Base-by-base conservation (phyloP, 2,113 vertebrate genomes). In the Rhea americana region DNA sequence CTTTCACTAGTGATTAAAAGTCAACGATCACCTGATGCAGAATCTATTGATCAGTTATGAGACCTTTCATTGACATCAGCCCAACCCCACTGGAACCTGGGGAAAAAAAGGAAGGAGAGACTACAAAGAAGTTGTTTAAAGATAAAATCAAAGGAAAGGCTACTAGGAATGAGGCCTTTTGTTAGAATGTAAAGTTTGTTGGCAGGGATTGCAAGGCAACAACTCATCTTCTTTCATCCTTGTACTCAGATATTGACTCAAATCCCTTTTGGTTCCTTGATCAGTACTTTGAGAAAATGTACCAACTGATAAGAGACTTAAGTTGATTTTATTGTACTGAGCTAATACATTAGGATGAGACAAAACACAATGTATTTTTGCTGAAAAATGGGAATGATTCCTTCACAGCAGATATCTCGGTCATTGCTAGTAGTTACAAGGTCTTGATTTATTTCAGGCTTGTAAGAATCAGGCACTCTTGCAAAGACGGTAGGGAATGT, bases 381-480 rank as follows among this genome's bases (percentile, higher is more conserved):
- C 50, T 93, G 90, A 90, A 94, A 90, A 70, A 61, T 53, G 61
- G 28, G 53, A 83, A 83, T 17, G 17, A 81, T 78, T 63, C 24
- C 32, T 81, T 90, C 76, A 67, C 73, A 72, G 59, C 35, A 72
- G 68, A 80, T 72, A 73, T 39, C n/a, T 85, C 39, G 48, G 53
- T 65, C 59, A 51, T 39, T 9, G 4, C 37, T 47, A 21, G n/a
- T 75, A 77, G 50, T 41, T 83, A 91, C 25, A 45, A 93, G 55
- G 32, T 91, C 91, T 81, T 72, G 30, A 35, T 67, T 67, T 66
- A 67, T n/a, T 5, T 8, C 48, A 65, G 16, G 51, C 66, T 90
- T 0, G 0, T 20, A 47, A 61, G 65, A 78, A 55, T 3, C 35
- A 25, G 22, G 73, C 0, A 2, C 0, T 0, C 59, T 93, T 63